Evolutionary conservation across 2,888 invertebrate species (phyloP).

Genomic region (Nemurella pictetii): DNA sequence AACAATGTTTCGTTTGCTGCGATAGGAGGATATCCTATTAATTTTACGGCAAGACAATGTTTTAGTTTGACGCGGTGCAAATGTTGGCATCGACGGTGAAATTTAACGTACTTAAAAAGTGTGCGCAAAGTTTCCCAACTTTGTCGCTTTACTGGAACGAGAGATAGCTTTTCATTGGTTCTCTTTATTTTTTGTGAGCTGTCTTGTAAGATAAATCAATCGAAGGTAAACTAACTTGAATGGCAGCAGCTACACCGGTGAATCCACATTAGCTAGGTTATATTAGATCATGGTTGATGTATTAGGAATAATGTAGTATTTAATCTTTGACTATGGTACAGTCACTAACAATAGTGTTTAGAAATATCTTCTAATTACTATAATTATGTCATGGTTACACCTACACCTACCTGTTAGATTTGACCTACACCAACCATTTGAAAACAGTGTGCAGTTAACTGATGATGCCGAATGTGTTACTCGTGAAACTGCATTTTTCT

Average conservation of each 20-base stretch:
- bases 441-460: slow-evolving; percentile 23
- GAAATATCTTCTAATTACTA: slow-evolving; percentile 26
- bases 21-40: background rate
- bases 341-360: slow-evolving; percentile 33
- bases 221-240: slow-evolving; percentile 21
- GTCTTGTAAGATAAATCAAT: slow-evolving; percentile 23
- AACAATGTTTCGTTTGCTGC: background rate
- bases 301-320: slow-evolving; percentile 37
- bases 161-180: background rate
- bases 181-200: slow-evolving; percentile 24
- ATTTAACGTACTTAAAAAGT: background rate
- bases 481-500: slow-evolving; percentile 37
- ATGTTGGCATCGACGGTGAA: background rate
- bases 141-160: background rate
- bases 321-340: slow-evolving; percentile 36
- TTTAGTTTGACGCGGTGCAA: background rate
- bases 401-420: background rate
- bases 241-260: slow-evolving; percentile 28
- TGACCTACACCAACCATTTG: background rate
- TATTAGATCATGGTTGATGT: slow-evolving; percentile 37
- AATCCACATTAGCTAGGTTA: slow-evolving; percentile 19
- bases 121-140: background rate
- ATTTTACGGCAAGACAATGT: background rate
- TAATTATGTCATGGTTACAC: slow-evolving; percentile 11
- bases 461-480: slow-evolving; percentile 40